Evolutionary conservation across 2,113 vertebrate genomes (phyloP).

Genomic region (Scopus umbretta): DNA sequence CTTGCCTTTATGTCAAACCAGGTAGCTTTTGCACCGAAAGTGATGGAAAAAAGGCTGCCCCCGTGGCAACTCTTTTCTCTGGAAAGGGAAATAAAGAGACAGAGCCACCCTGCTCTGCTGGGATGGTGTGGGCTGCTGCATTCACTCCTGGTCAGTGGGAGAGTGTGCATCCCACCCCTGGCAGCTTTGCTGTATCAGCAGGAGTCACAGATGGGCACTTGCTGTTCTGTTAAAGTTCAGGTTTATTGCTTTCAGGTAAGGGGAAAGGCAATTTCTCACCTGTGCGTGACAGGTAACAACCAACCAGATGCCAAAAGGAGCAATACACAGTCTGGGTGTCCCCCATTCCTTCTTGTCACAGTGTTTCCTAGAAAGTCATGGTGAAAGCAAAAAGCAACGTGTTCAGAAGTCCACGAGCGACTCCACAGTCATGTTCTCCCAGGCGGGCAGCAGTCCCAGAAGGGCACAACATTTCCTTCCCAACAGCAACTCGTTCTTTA

Average conservation of each 20-base stretch:
- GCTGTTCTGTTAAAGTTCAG: not conserved
- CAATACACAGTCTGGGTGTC: accelerated
- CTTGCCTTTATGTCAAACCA: not conserved
- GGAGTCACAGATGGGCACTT: not conserved
- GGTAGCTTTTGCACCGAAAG: not conserved
- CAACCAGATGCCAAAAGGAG: not conserved
- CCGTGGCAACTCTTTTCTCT: not conserved
- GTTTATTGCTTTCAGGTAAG: conserved; percentile 15
- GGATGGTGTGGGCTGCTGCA: not conserved
- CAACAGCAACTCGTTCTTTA: accelerated
- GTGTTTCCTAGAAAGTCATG: not conserved
- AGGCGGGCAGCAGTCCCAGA: not conserved
- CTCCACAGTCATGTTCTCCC: not conserved
- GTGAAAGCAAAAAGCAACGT: not conserved
- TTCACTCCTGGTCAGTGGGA: not conserved
- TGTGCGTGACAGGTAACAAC: not conserved
- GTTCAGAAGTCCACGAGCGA: not conserved
- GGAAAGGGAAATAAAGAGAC: not conserved
- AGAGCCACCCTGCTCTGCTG: not conserved
- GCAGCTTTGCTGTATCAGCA: not conserved
- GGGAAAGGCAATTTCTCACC: not conserved
- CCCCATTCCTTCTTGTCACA: not conserved
- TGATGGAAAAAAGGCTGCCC: not conserved
- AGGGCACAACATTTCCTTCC: not conserved
- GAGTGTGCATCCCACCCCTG: not conserved